A percentile compares a stretch with the other conserved stretches of the same genome.
These are phyloP conservation scores for Anolis carolinensis DNA, from an alignment of 2,113 vertebrate species.

Conservation along the genomic window DNA sequence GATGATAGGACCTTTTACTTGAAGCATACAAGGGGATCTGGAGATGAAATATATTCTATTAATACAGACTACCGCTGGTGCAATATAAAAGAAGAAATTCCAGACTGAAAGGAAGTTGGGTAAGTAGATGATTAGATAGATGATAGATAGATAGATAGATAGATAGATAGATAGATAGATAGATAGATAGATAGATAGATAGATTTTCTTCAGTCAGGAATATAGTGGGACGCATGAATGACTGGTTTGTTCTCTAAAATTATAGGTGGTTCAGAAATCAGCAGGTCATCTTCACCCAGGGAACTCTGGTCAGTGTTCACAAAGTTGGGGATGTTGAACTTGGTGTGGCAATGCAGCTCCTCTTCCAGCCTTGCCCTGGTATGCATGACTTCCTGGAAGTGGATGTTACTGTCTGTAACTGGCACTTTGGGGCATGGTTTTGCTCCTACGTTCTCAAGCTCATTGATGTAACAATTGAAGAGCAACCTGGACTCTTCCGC, in stretches of 20 bases:
- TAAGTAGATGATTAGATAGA: too few species aligned
- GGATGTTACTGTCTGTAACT: constrained; percentile 54
- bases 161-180: too few species aligned
- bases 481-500: constrained; percentile 81
- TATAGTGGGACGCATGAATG: constrained; percentile 54
- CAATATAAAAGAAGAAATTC: background rate
- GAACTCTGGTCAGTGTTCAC: constrained; percentile 88
- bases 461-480: constrained; percentile 87
- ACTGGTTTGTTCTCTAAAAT: constrained; percentile 78
- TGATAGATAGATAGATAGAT: too few species aligned
- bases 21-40: background rate
- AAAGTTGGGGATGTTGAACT: constrained; percentile 93
- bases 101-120: too few species aligned
- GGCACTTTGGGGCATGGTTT: constrained; percentile 59
- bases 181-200: background rate
- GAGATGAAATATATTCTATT: background rate
- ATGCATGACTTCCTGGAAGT: constrained; percentile 66
- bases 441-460: constrained; percentile 75
- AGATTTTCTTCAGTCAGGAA: constrained; percentile 64
- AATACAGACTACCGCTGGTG: background rate
- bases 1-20: background rate
- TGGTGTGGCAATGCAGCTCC: constrained; percentile 75
- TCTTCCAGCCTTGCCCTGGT: constrained; percentile 61
- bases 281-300: constrained; percentile 85
- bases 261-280: constrained; percentile 81